Base-by-base conservation (phyloP, 2,888 invertebrate species). In the Lissonota sp. region DNA sequence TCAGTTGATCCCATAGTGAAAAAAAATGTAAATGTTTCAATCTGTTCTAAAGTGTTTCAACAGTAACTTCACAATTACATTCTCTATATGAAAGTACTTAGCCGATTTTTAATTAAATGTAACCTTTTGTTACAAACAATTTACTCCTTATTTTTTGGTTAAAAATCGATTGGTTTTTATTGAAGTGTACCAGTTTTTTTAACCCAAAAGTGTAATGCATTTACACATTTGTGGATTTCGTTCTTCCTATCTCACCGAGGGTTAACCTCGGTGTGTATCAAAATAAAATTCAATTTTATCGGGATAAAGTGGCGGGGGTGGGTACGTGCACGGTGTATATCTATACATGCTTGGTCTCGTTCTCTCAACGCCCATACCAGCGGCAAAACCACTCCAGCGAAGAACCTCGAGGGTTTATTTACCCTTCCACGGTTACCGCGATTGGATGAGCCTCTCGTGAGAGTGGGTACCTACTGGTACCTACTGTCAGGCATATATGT, bases 341-440 rank as follows among this genome's bases (percentile, higher is more conserved):
- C 39, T 14, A 60, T 46, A 67, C 46, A 64, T n/a, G 46, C 16
- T 8, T n/a, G 49, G 6, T 62, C 40, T 67, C 37, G 55, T 42
- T 46, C 67, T 57, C 62, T 64, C 62, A 71, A 75, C 79, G 82
- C 46, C 46, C 60, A 57, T 57, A 53, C 55, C 62, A 70, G 62
- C 79, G 81, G 64, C 69, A 58, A 79, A 79, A 84, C 76, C 83
- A 76, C 80, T 70, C 80, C 67, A 84, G 12, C 67, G 57, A 57
- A 73, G 79, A 63, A 73, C 79, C 76, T 74, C 78, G 60, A 78
- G 81, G 78, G 77, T 78, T 78, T 81, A 81, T 81, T 81, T 78
- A 81, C 77, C 67, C 73, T 81, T 81, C 53, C 73, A 70, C 73
- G 72, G 55, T 81, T 81, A 77, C 73, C 77, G 67, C 79, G 77